Percentiles rank a stretch among this genome's conserved stretches.
phyloP scores from a whole-genome alignment of 2,797 vertebrate species.

The Anabas testudineus region DNA sequence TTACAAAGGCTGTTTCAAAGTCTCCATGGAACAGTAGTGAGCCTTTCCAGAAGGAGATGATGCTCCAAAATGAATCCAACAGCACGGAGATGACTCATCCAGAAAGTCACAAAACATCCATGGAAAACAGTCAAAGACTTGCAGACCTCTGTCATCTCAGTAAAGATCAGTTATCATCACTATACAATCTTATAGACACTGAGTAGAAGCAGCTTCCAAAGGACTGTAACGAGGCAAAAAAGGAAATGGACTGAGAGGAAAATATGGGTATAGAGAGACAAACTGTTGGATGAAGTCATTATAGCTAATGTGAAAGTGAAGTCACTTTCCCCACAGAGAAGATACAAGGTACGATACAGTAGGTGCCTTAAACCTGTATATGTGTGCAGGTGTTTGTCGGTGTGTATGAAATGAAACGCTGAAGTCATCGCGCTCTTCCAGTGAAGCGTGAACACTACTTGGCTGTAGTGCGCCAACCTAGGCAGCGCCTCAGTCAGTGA shows the following conservation, averaged over 20 bases:
- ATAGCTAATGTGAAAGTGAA: constrained; percentile 47
- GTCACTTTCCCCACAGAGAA: constrained; percentile 41
- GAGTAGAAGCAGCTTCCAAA: too few relatives aligned
- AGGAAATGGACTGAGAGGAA: not conserved
- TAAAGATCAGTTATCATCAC: too few relatives aligned
- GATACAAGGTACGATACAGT: not conserved
- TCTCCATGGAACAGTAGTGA: too few relatives aligned
- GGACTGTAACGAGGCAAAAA: too few relatives aligned
- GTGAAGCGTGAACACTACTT: constrained; percentile 67
- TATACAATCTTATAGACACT: too few relatives aligned
- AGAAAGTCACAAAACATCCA: too few relatives aligned
- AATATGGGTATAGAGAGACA: not conserved
- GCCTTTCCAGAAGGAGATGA: too few relatives aligned
- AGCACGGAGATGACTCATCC: too few relatives aligned
- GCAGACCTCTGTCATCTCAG: too few relatives aligned
- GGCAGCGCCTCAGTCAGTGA: constrained; percentile 23
- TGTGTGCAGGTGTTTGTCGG: not conserved
- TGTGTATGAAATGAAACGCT: constrained; percentile 42
- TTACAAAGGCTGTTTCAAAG: too few relatives aligned
- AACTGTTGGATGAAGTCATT: constrained; percentile 57
- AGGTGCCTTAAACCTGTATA: not conserved
- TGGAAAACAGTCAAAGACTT: too few relatives aligned
- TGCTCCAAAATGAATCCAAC: too few relatives aligned
- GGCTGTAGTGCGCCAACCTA: constrained; percentile 53
- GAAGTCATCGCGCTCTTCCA: constrained; percentile 71